Percentiles rank a stretch among this genome's conserved stretches.
Conservation (phyloP, 1,140 invertebrate genomes). For the Brachionus manjavacas region DNA sequence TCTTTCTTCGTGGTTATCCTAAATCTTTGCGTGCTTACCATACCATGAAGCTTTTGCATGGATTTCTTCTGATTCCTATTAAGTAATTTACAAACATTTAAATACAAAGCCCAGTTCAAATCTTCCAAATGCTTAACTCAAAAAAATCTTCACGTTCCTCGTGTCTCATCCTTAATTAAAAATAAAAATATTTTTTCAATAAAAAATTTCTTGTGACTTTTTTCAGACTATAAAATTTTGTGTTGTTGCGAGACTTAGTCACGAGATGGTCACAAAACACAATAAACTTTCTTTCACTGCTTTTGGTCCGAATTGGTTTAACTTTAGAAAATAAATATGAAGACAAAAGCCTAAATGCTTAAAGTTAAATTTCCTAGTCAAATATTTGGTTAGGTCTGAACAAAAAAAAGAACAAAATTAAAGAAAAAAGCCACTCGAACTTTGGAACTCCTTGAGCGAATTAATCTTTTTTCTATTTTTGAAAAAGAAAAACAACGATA, state of each 20-base stretch:
- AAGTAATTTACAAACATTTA: neutral
- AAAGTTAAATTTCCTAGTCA: constrained; percentile 25
- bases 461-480: neutral
- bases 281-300: neutral
- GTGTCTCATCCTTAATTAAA: neutral
- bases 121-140: neutral
- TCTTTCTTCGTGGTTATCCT: constrained; percentile 2
- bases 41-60: neutral
- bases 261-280: neutral
- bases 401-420: neutral
- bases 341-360: constrained; percentile 7
- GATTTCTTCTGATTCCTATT: neutral
- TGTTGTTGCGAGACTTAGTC: neutral
- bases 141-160: neutral
- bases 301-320: neutral
- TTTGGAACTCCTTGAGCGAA: neutral
- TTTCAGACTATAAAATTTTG: neutral
- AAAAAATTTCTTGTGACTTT: neutral
- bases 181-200: neutral
- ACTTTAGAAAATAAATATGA: neutral
- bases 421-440: constrained; percentile 22
- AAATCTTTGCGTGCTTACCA: constrained; percentile 16
- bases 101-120: neutral
- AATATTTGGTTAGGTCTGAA: neutral
- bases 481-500: neutral